Base-by-base conservation (phyloP, 2,797 vertebrate genomes). In the Fringilla coelebs region DNA sequence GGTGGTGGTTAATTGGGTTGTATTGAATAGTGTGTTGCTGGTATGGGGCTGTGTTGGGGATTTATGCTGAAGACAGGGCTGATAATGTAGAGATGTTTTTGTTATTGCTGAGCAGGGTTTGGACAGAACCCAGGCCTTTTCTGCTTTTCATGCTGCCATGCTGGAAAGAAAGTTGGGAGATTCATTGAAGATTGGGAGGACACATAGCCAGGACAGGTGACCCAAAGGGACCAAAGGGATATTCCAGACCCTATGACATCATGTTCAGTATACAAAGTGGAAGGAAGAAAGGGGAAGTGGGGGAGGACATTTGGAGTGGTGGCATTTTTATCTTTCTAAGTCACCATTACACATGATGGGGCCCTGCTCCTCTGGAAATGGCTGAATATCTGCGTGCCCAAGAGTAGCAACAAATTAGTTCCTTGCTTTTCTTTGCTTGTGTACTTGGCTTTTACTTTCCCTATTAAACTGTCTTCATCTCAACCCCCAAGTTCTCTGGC, bases 271-370 rank as follows among this genome's bases (percentile, higher is more conserved):
- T 7, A 36, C 57, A 49, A 46, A 49, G 15, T 28, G 49, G 4
- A 32, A 41, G 32, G 18, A 71, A 57, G 32, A 63, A 78, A 36
- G 10, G 26, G 18, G 21, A 63, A 32, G 18, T 13, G 2, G 10
- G 18, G 13, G 14, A 49, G 12, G 26, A 24, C 2, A 0, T 63
- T 78, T 71, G 18, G 21, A 55, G 18, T 19, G 15, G 15, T 28
- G 31, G 7, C 26, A 32, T 71, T 87, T 78, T 78, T 71, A 43
- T 49, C 15, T 49, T 63, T 1, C 0, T 19, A 36, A 55, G 22
- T 71, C 66, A 32, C 36, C 0, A 0, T 78, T 49, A 28, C 22
- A 28, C 7, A 28, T 22, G 22, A 49, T 63, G 22, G 26, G 10
- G 22, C 22, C 36, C 36, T 36, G 36, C 12, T 55, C 7, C 48